These are phyloP conservation scores for Triplophysa yarkandensis DNA, from an alignment of 2,797 vertebrate genomes.

Conservation along the genomic window DNA sequence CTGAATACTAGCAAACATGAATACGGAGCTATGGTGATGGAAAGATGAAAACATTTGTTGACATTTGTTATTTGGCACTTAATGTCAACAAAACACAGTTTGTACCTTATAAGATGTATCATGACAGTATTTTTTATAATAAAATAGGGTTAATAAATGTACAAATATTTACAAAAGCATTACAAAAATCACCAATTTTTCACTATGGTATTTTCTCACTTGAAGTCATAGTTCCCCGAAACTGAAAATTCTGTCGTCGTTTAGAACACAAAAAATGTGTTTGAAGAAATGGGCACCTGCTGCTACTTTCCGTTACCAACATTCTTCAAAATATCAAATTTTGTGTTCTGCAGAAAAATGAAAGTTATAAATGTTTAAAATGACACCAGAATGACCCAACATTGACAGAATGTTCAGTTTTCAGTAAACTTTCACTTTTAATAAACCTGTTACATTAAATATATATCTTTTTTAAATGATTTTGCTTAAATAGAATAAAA, in stretches of 20 bases:
- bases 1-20: neutral
- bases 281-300: too few relatives aligned
- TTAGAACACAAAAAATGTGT: too few relatives aligned
- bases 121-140: neutral
- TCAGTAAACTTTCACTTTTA: too few relatives aligned
- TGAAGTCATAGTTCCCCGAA: too few relatives aligned
- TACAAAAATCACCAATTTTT: neutral
- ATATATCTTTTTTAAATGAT: neutral
- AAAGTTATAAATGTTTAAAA: too few relatives aligned
- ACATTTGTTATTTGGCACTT: constrained; percentile 27
- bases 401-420: too few relatives aligned
- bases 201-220: neutral
- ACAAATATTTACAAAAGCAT: neutral
- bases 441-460: constrained; percentile 1
- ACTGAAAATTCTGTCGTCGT: too few relatives aligned
- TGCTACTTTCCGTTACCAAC: too few relatives aligned
- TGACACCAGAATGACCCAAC: too few relatives aligned
- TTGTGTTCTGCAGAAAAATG: too few relatives aligned
- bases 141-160: neutral
- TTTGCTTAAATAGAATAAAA: neutral
- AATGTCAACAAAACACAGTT: neutral
- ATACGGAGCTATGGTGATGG: neutral
- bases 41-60: neutral
- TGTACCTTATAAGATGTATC: constrained; percentile 1
- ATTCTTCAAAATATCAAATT: too few relatives aligned